Base-by-base conservation (phyloP, 2,797 vertebrate genomes). In the Pelodytes ibericus region DNA sequence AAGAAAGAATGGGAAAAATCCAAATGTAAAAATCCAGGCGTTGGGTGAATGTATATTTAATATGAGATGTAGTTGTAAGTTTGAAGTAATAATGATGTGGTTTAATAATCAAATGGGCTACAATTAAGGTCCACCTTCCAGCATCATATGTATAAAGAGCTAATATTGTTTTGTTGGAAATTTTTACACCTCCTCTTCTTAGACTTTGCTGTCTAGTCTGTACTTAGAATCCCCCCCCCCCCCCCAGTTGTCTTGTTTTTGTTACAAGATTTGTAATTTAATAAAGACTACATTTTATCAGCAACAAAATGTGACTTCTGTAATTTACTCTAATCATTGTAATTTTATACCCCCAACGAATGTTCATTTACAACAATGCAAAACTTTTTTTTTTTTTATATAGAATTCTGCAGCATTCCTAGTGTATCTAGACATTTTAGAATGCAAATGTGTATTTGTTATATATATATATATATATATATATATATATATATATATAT, bases 221-320 rank as follows among this genome's bases (percentile, higher is more conserved):
- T 90, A 88, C 90, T 87, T 90, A 90, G 87, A 82, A 85, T 88
- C 86, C 87, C 83, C 58, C 33, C 72, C 33, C 33, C 18, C 57
- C 65, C 47, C 61, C 24, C 85, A 85, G 83, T 84, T 72, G 83
- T 89, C 85, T 87, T 0, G 82, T 87, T 92, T 91, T 91, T 88
- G 87, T 91, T 92, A 92, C 84, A 77, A 86, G 87, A 89, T 92
- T 91, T 92, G 91, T 93, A 92, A 92, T 91, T 92, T 92, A 93
- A 93, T 92, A 92, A 91, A 87, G 88, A 90, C 80, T 90, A 90
- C 87, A 89, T 82, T 92, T 93, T 93, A 90, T 87, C 89, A 92
- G 81, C 87, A 88, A 87, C 36, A 67, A 60, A 5, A 29, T 18
- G 18, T 51, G 56, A 61, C 36, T 33, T n/a, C n/a, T n/a, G n/a